phyloP scores from a whole-genome alignment of 2,797 vertebrate species.

The Otus scops region DNA sequence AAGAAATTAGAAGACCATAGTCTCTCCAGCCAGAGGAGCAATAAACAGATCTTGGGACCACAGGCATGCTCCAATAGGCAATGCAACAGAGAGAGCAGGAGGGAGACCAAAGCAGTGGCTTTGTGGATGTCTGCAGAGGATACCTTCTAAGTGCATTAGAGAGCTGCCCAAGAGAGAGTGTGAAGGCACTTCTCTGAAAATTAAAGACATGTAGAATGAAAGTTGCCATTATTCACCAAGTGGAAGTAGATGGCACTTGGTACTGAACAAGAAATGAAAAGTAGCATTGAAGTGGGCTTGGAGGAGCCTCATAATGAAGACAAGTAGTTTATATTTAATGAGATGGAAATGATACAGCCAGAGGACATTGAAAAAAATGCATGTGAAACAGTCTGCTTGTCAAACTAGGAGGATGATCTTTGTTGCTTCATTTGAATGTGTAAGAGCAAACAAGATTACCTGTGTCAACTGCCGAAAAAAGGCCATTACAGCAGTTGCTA shows the following conservation, averaged over 20 bases:
- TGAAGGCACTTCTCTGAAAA: not conserved
- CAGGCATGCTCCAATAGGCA: not conserved
- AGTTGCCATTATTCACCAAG: constrained; percentile 17
- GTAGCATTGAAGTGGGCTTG: constrained; percentile 6
- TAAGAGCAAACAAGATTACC: not conserved
- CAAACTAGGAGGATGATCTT: not conserved
- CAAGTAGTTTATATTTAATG: constrained; percentile 33
- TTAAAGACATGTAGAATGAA: not conserved
- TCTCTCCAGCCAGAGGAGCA: not conserved
- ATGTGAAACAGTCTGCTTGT: not conserved
- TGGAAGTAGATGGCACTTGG: constrained; percentile 47
- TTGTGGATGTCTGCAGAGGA: not conserved
- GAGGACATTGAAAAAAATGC: constrained; percentile 19
- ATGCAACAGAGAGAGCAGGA: not conserved
- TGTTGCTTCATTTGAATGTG: constrained; percentile 21
- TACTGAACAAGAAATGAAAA: constrained; percentile 37
- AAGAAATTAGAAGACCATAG: not conserved
- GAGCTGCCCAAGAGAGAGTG: not conserved
- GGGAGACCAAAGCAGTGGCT: not conserved
- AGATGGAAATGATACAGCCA: constrained; percentile 10
- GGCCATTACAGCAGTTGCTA: not conserved
- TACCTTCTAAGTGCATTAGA: not conserved
- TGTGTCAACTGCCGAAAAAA: not conserved
- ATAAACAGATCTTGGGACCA: not conserved
- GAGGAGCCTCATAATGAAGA: constrained; percentile 35